Conservation (phyloP, 2,888 invertebrate genomes). For the Phortica okadai region DNA sequence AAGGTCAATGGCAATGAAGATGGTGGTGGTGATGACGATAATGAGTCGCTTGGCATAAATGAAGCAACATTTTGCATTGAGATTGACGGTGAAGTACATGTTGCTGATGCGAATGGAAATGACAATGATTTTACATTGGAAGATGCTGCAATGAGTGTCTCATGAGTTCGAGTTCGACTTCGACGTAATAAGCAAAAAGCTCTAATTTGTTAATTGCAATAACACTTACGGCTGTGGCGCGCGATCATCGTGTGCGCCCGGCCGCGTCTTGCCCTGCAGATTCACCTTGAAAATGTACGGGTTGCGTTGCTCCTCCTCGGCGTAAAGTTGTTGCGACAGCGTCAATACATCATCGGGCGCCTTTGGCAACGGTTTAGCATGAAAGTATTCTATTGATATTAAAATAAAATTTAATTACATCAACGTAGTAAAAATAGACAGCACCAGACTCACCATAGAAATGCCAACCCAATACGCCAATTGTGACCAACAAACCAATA, state of each 20-base stretch:
- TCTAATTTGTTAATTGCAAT: too few relatives aligned
- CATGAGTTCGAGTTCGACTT: too few relatives aligned
- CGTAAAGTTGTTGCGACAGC: constrained; percentile 60
- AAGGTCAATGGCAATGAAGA: neutral
- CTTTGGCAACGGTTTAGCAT: constrained; percentile 57
- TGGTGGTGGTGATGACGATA: neutral
- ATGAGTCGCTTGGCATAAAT: constrained; percentile 2
- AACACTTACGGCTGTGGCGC: constrained; percentile 64
- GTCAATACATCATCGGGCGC: constrained; percentile 57
- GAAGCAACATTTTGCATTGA: constrained; percentile 27
- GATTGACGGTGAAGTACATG: constrained; percentile 36
- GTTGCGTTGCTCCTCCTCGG: constrained; percentile 59
- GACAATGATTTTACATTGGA: constrained; percentile 41
- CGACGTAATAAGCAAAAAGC: neutral
- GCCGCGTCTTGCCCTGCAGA: constrained; percentile 66
- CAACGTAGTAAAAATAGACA: neutral
- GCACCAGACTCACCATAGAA: constrained; percentile 62
- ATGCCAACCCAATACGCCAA: constrained; percentile 67
- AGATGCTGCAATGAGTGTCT: constrained; percentile 54
- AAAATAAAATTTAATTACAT: neutral
- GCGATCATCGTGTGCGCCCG: constrained; percentile 62
- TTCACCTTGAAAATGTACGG: constrained; percentile 62
- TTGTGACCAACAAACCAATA: constrained; percentile 56
- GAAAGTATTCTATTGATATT: constrained; percentile 61
- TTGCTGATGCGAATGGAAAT: constrained; percentile 30